These are phyloP conservation scores for Typhlichthys subterraneus DNA, from an alignment of 2,797 vertebrate species.

Conservation along the genomic window DNA sequence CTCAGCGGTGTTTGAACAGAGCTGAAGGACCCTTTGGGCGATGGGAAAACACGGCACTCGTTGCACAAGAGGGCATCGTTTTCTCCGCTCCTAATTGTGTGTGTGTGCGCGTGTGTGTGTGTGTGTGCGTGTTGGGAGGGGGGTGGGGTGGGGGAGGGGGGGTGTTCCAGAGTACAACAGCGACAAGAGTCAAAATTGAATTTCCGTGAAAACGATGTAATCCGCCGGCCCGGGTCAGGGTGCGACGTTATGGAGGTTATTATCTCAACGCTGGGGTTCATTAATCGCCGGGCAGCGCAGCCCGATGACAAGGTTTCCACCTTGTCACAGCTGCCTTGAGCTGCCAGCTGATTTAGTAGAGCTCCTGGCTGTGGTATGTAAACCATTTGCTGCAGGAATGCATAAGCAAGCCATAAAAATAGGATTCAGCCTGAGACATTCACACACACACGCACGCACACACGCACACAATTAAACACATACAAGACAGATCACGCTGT, in stretches of 20 bases:
- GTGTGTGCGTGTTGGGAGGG: background rate
- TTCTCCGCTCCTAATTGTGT: too few relatives aligned
- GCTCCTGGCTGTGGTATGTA: constrained; percentile 86
- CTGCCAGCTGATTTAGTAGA: constrained; percentile 92
- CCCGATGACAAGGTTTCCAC: constrained; percentile 84
- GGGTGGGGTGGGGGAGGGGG: too few relatives aligned
- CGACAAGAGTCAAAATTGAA: constrained; percentile 66
- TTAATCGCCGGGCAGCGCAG: constrained; percentile 73
- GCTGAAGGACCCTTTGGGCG: constrained; percentile 29
- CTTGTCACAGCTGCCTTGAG: constrained; percentile 84
- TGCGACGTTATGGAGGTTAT: constrained; percentile 59
- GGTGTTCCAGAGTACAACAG: constrained; percentile 14
- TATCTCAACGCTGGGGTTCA: constrained; percentile 71
- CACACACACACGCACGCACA: constrained; percentile 32
- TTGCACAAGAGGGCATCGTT: constrained; percentile 53
- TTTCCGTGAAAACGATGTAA: constrained; percentile 75
- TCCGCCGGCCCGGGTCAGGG: constrained; percentile 54
- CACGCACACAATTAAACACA: constrained; percentile 18
- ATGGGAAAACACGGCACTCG: constrained; percentile 25
- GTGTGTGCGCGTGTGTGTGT: too few relatives aligned
- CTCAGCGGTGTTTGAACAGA: constrained; percentile 40
- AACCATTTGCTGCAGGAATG: constrained; percentile 91
- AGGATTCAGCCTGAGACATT: constrained; percentile 83
- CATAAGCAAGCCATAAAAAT: constrained; percentile 95
- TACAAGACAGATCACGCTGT: constrained; percentile 80